Evolutionary conservation across 2,888 invertebrate genomes (phyloP).

Genomic region (Metellina segmentata): DNA sequence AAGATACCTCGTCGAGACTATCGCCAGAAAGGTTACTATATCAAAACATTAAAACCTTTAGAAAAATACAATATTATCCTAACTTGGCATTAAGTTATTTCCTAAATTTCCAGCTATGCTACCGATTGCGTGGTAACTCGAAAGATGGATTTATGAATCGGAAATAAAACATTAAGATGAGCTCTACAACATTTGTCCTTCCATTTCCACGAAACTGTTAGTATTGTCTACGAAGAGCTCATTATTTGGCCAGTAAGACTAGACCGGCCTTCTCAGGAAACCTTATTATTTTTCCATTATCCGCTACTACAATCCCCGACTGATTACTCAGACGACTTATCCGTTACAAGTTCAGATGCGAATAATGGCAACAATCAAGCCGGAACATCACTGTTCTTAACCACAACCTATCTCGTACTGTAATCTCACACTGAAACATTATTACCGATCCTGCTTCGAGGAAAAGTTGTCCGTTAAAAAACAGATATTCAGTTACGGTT

Average conservation of each 20-base stretch:
- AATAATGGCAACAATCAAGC: conserved; percentile 38
- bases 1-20: too few species aligned
- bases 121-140: neutral
- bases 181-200: neutral
- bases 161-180: neutral
- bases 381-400: conserved; percentile 32
- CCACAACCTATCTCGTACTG: conserved; percentile 16
- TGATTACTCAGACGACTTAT: conserved; percentile 28
- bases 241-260: neutral
- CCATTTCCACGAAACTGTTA: neutral
- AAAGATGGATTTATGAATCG: neutral
- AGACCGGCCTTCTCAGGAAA: neutral
- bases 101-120: too few species aligned
- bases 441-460: conserved; percentile 19
- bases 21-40: too few species aligned
- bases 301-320: neutral
- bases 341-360: conserved; percentile 12
- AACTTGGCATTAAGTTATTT: too few species aligned
- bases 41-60: too few species aligned
- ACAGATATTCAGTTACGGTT: conserved; percentile 59
- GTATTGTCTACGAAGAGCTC: neutral
- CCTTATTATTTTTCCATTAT: conserved; percentile 1
- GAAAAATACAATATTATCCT: too few species aligned
- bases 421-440: conserved; percentile 12
- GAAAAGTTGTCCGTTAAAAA: conserved; percentile 63